A percentile compares a stretch with the other conserved stretches of the same genome.
Conservation (phyloP, 2,797 vertebrate genomes). For the Tympanoctomys barrerae region DNA sequence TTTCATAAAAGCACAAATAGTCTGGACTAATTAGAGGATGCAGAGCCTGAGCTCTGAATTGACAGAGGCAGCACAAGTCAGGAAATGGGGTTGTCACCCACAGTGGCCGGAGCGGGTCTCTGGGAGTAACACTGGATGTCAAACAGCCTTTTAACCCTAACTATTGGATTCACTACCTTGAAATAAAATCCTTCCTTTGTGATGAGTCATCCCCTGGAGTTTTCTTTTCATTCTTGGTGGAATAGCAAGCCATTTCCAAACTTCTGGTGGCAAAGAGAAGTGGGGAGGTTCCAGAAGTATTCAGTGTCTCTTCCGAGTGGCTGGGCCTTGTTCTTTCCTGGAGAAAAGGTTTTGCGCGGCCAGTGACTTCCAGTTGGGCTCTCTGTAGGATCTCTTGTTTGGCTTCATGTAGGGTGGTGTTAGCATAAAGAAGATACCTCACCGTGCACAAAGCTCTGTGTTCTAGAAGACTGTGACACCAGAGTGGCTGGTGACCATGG, state of each 20-base stretch:
- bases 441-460: fast-evolving
- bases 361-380: background rate
- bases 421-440: background rate
- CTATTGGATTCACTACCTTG: background rate
- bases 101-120: background rate
- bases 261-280: background rate
- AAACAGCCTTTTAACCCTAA: background rate
- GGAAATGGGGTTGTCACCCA: background rate
- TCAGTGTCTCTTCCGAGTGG: background rate
- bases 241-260: background rate
- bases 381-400: fast-evolving
- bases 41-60: fast-evolving
- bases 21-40: background rate
- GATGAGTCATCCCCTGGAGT: fast-evolving
- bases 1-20: background rate
- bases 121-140: background rate
- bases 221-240: background rate
- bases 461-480: background rate
- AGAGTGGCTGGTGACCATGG: fast-evolving
- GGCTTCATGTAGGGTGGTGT: background rate
- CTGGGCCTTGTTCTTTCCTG: background rate
- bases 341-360: background rate
- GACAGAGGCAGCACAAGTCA: fast-evolving
- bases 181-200: background rate
- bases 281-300: background rate